Percentiles rank a stretch among this genome's conserved stretches.
Conservation (phyloP, 2,888 invertebrate species). For the Hyalella azteca region DNA sequence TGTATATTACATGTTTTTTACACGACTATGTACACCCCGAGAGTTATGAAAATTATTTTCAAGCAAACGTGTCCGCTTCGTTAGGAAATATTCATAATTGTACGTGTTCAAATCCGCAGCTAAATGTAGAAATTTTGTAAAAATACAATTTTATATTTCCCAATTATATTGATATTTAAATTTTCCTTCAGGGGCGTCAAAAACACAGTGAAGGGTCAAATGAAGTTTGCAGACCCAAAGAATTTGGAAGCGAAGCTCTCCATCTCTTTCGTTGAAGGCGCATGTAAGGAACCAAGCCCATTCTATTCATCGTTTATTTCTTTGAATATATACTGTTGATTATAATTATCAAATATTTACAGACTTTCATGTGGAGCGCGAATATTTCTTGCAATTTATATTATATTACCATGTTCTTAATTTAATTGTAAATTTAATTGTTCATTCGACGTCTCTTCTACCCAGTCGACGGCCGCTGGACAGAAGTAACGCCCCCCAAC, state of each 20-base stretch:
- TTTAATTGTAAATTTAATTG: neutral
- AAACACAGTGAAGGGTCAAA: constrained; percentile 69
- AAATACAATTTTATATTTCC: neutral
- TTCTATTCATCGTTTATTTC: neutral
- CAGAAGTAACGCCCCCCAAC: no score
- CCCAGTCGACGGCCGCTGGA: no score
- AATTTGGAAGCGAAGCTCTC: constrained; percentile 33
- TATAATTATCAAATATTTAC: neutral
- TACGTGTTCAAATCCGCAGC: neutral
- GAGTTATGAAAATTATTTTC: neutral
- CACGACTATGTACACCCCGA: no score
- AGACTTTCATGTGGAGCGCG: neutral
- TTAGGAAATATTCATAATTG: neutral
- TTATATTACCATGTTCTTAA: neutral
- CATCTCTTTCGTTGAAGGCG: neutral
- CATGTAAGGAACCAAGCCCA: neutral
- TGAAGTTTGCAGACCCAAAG: constrained; percentile 59
- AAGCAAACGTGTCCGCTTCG: neutral
- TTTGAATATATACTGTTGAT: neutral
- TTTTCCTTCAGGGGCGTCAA: constrained; percentile 53
- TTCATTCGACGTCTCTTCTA: neutral
- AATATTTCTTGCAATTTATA: neutral
- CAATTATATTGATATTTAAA: neutral
- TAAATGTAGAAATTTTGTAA: neutral
- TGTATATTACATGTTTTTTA: no score